Evolutionary conservation across 1,140 invertebrate species (phyloP).

Genomic region (Xylocopa sonorina): DNA sequence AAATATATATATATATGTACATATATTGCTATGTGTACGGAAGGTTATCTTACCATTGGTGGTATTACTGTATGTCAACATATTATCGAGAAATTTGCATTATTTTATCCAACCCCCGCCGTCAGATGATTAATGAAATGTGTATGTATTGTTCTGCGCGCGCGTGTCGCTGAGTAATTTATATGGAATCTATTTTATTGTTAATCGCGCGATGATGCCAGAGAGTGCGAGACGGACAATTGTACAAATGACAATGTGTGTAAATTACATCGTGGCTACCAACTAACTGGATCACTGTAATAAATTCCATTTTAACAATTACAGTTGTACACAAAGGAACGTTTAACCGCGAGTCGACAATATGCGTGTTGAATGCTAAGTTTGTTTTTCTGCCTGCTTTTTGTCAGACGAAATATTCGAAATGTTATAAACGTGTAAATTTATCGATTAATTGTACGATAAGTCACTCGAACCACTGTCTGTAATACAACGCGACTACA

Average conservation of each 20-base stretch:
- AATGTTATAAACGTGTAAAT: too few species aligned
- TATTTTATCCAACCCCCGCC: conserved; percentile 12
- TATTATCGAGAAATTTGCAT: conserved; percentile 16
- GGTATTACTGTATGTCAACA: conserved; percentile 7
- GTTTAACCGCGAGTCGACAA: too few species aligned
- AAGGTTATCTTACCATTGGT: conserved; percentile 1
- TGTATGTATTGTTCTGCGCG: not conserved
- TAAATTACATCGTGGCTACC: conserved; percentile 19
- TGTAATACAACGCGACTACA: not conserved
- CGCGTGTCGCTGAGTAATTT: not conserved
- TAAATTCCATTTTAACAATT: too few species aligned
- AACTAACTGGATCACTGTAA: not conserved
- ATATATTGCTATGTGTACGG: conserved; percentile 5
- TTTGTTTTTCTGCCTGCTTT: too few species aligned
- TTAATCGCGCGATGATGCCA: not conserved
- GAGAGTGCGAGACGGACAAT: not conserved
- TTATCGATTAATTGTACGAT: not conserved
- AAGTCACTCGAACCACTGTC: too few species aligned
- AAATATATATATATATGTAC: not conserved
- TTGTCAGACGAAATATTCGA: too few species aligned
- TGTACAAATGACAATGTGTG: not conserved
- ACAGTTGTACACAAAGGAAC: too few species aligned
- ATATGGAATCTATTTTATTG: not conserved
- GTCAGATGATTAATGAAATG: not conserved
- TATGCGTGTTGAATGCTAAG: too few species aligned